Base-by-base conservation (phyloP, 2,888 invertebrate species). In the Pristionchus japonicus region DNA sequence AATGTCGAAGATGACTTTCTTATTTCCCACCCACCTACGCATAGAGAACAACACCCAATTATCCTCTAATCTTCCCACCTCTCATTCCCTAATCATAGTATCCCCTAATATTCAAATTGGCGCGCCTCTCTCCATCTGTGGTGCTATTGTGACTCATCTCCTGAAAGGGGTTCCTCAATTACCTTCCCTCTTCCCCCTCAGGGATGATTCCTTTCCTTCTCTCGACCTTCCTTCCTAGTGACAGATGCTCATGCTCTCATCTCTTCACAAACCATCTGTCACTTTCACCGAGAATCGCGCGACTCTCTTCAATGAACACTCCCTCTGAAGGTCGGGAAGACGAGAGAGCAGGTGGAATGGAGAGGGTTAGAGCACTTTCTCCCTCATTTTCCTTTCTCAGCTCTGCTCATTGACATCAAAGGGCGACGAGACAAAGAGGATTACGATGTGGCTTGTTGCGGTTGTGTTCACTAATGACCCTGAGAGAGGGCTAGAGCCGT, bases 61-160 rank as follows among this genome's bases (percentile, higher is more conserved):
- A 77, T 43, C 77, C 34, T 47, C 27, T 15, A 37, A 70, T 77
- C 77, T 6, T 20, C 7, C 11, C 40, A 43, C 43, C n/a, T 13
- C 34, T 77, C 77, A 43, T 77, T n/a, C n/a, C 47, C 40, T 47
- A 77, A 77, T 77, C 77, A 77, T 40, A 11, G 40, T 47, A 40
- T 77, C 77, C 43, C 20, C 77, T 77, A 77, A 77, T 77, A 77
- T 77, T 77, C 77, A 77, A 77, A 77, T 77, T 77, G 77, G 27
- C 47, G 47, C 47, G 77, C 77, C 77, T 77, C 77, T 40, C 43
- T 47, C 77, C 77, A 77, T 77, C 77, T 77, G 77, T 77, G 77
- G 37, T 57, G 57, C 77, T 77, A 47, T 77, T 77, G 77, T 77
- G 67, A 77, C 70, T 47, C 74, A 37, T 40, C n/a, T 6, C 17